These are phyloP conservation scores for Porites lobata DNA, from an alignment of 92 coral and sea anemone species.

Conservation along the genomic window DNA sequence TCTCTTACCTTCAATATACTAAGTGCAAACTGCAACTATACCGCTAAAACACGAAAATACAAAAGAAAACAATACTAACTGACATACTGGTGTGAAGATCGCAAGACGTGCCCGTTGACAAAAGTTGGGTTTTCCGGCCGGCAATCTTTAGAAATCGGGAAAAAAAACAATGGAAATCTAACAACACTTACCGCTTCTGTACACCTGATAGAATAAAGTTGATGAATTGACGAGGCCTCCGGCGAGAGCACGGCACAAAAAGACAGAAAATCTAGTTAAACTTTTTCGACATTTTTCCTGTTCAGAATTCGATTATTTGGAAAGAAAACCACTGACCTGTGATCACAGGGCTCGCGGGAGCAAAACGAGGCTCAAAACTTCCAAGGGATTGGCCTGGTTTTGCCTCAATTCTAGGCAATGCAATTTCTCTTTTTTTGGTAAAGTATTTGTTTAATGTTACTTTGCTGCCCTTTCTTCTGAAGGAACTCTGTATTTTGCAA, in stretches of 20 bases:
- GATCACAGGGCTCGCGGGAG: conserved; percentile 52
- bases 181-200: conserved; percentile 30
- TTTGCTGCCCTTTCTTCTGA: too few species aligned
- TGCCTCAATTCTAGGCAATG: not conserved
- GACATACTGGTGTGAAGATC: not conserved
- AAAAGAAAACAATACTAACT: conserved; percentile 31
- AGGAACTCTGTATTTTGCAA: not conserved
- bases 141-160: not conserved
- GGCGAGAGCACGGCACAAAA: conserved; percentile 5
- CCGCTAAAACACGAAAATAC: conserved; percentile 31
- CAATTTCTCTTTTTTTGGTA: too few species aligned
- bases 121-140: not conserved
- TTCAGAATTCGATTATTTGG: not conserved
- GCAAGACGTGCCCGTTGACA: not conserved
- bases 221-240: not conserved
- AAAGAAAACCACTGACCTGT: conserved; percentile 51
- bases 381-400: conserved; percentile 2
- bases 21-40: conserved; percentile 14
- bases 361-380: not conserved
- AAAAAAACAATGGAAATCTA: not conserved
- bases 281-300: not conserved
- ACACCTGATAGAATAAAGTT: not conserved
- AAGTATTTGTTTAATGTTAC: not conserved
- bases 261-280: not conserved
- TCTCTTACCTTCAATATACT: conserved; percentile 27